Evolutionary conservation across 2,113 vertebrate species (phyloP).

Genomic region (Pseudopodoces humilis): DNA sequence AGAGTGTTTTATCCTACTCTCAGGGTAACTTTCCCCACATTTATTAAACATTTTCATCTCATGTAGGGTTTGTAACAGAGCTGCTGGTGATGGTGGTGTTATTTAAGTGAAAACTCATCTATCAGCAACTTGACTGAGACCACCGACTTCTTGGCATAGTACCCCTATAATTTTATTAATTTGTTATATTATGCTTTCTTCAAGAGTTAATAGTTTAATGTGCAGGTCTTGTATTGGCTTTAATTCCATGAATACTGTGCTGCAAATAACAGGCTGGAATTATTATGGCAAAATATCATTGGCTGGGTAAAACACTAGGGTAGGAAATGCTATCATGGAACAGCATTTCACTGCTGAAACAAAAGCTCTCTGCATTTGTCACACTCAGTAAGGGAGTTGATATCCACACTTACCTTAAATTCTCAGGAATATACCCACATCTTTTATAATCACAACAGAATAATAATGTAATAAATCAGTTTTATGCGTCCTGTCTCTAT

Average conservation of each 20-base stretch:
- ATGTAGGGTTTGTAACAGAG: not conserved
- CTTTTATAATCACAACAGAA: conserved; percentile 35
- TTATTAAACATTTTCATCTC: not conserved
- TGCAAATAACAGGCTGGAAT: conserved; percentile 2
- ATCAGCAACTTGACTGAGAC: not conserved
- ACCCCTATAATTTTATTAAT: not conserved
- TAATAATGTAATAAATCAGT: conserved; percentile 37
- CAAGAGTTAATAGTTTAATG: not conserved
- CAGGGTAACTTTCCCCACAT: not conserved
- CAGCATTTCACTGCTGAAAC: not conserved
- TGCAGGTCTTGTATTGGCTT: not conserved
- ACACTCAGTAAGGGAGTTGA: not conserved
- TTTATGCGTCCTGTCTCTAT: conserved; percentile 30
- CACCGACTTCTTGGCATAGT: not conserved
- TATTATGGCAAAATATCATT: not conserved
- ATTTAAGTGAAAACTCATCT: not conserved
- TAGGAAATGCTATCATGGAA: not conserved
- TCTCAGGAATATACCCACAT: conserved; percentile 9
- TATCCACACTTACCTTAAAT: conserved; percentile 37
- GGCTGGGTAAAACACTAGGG: not conserved
- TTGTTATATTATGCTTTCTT: not conserved
- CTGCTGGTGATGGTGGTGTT: not conserved
- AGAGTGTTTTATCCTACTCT: not conserved
- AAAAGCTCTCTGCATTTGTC: not conserved
- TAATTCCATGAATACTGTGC: not conserved